These are phyloP conservation scores for Notarius lentiginosus DNA, from an alignment of 2,113 vertebrate genomes.

Conservation along the genomic window DNA sequence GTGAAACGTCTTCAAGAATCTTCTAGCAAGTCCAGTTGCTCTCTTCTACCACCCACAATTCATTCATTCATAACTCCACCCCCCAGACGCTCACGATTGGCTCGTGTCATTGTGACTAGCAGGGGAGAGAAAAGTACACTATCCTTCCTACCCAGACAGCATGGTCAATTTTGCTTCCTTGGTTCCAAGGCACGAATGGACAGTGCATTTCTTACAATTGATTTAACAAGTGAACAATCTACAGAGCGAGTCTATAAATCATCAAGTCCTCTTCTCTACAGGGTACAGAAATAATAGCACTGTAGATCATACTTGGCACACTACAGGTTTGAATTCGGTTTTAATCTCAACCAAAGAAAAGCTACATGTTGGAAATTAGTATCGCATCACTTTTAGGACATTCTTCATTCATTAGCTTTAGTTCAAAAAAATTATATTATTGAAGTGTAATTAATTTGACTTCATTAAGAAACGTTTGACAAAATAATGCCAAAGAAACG, in stretches of 20 bases:
- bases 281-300: not conserved
- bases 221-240: not conserved
- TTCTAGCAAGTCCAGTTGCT: too few relatives aligned
- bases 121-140: not conserved
- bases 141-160: not conserved
- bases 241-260: not conserved
- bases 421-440: not conserved
- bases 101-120: not conserved
- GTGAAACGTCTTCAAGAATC: too few relatives aligned
- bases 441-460: not conserved
- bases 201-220: not conserved
- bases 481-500: not conserved
- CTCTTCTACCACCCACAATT: too few relatives aligned
- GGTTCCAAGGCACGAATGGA: too few relatives aligned
- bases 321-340: not conserved
- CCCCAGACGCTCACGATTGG: not conserved
- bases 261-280: not conserved
- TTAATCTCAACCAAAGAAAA: not conserved
- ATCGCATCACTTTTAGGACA: not conserved
- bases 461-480: not conserved
- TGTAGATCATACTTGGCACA: not conserved
- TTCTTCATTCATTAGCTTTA: not conserved
- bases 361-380: not conserved
- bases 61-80: too few relatives aligned
- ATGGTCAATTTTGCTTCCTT: not conserved